Base-by-base conservation (phyloP, 2,797 vertebrate genomes). In the Semotilus atromaculatus region DNA sequence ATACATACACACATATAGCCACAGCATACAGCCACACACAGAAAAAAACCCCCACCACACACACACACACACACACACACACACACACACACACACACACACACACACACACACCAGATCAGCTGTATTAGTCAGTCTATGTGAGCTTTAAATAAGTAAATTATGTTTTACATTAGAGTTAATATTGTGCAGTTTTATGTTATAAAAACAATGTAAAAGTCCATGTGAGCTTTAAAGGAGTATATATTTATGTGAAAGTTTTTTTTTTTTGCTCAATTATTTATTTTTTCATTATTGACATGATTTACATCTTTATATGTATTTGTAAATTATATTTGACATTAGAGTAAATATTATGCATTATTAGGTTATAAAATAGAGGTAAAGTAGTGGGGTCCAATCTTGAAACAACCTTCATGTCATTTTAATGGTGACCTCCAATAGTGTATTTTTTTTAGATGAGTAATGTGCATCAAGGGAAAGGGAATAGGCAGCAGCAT, bases 351-450 rank as follows among this genome's bases (percentile, higher is more conserved):
- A 76, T 76, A 76, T 38, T 8, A 36, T 36, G 75, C 60, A 48
- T 21, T 64, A 66, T 62, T 43, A 64, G 3, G 11, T 19, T 14
- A 62, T 29, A 67, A 43, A 36, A 67, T 48, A 11, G 3, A 23
- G 19, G 34, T 21, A 23, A 38, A 18, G 16, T 31, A 13, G 31
- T 16, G n/a, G 40, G 29, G 16, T 23, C 43, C 23, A 55, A 40
- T 73, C 67, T 21, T 73, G 16, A 26, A 29, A n/a, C 23, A 67
- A 58, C 43, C 60, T 83, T 53, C 76, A 60, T 48, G 74, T 3
- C 31, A 81, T 75, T 88, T 75, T 73, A 80, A 81, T 73, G 84
- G 55, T 87, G 86, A 89, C 85, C 80, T 85, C 71, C 23, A 53
- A 75, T 58, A 77, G 62, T 36, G 10, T 43, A 3, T 45, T 45